Evolutionary conservation across 2,888 invertebrate genomes (phyloP).

Genomic region (Creontiades dilutus): DNA sequence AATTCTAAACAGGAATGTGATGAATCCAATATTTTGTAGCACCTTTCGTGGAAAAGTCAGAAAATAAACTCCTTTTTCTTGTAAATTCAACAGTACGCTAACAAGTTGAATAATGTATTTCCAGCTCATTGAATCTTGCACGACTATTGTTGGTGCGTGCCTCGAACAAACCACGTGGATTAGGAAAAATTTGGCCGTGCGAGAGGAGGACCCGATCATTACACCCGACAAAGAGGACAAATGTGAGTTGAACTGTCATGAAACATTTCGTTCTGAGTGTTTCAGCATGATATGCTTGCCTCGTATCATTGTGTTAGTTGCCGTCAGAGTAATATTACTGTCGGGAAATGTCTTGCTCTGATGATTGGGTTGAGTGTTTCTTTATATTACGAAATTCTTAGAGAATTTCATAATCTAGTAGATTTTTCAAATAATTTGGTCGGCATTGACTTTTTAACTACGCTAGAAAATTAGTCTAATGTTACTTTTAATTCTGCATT

Average conservation of each 20-base stretch:
- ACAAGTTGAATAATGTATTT: constrained; percentile 73
- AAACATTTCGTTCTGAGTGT: neutral
- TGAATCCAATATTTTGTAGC: too few species aligned
- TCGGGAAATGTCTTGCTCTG: neutral
- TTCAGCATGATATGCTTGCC: constrained; percentile 57
- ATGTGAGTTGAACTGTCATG: constrained; percentile 73
- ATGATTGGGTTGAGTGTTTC: constrained; percentile 45
- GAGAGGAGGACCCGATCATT: constrained; percentile 82
- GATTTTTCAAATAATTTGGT: neutral
- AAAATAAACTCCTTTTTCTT: too few species aligned
- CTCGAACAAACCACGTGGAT: constrained; percentile 93
- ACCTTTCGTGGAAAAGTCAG: too few species aligned
- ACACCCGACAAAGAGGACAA: constrained; percentile 78
- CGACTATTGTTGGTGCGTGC: constrained; percentile 92
- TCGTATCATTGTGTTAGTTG: constrained; percentile 40
- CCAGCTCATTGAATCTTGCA: constrained; percentile 88
- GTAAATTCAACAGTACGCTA: too few species aligned
- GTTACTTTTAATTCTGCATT: neutral
- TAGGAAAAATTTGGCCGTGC: constrained; percentile 88
- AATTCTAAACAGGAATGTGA: too few species aligned
- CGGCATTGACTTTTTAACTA: too few species aligned
- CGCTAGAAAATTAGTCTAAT: neutral
- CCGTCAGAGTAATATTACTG: neutral
- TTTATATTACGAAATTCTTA: neutral
- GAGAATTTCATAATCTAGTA: neutral